phyloP scores from a whole-genome alignment of 2,113 vertebrate species.

The Ceratotherium simum region DNA sequence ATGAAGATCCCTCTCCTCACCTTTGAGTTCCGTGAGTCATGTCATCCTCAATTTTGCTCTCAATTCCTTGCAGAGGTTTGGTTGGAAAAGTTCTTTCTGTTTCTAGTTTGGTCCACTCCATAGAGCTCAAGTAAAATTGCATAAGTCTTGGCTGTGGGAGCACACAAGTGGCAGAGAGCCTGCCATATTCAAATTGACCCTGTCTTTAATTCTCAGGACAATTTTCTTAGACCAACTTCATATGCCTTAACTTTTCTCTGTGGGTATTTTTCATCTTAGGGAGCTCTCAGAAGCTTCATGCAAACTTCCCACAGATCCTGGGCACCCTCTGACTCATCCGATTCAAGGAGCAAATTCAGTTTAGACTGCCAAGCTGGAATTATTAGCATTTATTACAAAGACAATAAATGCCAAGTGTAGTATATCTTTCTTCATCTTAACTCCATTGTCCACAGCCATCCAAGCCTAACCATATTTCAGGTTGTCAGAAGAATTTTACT shows the following conservation, averaged over 20 bases:
- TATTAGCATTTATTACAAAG: not conserved
- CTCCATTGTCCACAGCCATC: not conserved
- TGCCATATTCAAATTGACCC: not conserved
- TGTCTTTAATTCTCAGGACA: not conserved
- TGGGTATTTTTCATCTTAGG: not conserved
- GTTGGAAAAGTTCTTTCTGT: not conserved
- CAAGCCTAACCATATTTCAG: not conserved
- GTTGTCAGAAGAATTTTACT: conserved; percentile 10
- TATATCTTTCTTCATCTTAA: not conserved
- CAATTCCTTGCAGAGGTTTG: not conserved
- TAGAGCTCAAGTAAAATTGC: not conserved
- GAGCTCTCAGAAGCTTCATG: not conserved
- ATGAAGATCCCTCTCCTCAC: not conserved
- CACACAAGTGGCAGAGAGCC: not conserved
- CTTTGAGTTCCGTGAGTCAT: not conserved
- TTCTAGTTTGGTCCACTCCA: not conserved
- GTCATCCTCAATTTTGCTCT: not conserved
- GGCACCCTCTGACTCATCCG: not conserved
- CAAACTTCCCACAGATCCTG: not conserved
- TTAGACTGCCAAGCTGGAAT: not conserved
- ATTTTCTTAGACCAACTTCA: not conserved
- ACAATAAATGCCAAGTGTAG: not conserved
- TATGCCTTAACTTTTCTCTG: not conserved
- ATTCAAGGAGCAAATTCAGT: not conserved
- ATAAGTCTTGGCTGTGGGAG: not conserved